Base-by-base conservation (phyloP, 1,140 invertebrate genomes). In the Euwallacea similis region DNA sequence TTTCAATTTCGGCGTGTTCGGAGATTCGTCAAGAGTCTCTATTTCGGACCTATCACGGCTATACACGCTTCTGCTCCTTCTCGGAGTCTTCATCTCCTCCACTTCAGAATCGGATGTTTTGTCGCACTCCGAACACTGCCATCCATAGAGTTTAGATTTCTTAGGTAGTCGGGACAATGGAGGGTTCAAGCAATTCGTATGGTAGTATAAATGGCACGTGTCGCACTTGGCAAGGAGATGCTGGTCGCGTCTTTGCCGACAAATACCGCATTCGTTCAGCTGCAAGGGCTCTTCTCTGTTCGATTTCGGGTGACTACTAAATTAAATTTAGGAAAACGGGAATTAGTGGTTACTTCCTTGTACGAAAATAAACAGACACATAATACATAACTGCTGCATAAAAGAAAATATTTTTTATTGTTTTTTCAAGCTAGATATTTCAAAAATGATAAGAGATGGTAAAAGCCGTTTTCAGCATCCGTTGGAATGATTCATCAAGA, bases 151-250 rank as follows among this genome's bases (percentile, higher is more conserved):
- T 83, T 96, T 96, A 21, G 94, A 95, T 85, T 97, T 97, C 81
- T 95, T 96, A 0, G 97, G 97, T 84, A 98, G 92, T 60, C 95
- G 87, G 10, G 92, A 91, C 7, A 99, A 83, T 11, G 95, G 95
- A 16, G 96, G 96, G 79, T 93, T 93, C 55, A 98, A 85, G 84
- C 97, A 99, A 56, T 91, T 90, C 58, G 98, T 83, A 85, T 99
- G 97, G 84, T 98, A 99, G 82, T 94, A 90, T 42, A 94, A 85
- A 75, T 91, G 90, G 80, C 97, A 99, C 0, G 92, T 95, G 81
- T 98, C 97, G 84, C 97, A 99, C 78, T 94, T 93, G 0, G 95
- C 92, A 74, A 98, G 86, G 63, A 96, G 83, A 83, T 96, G 94
- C 75, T 93, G 94, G 83, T 95, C 93, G 47, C 89, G 89, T 68